Base-by-base conservation (phyloP, 2,113 vertebrate species). In the Rynchops niger region DNA sequence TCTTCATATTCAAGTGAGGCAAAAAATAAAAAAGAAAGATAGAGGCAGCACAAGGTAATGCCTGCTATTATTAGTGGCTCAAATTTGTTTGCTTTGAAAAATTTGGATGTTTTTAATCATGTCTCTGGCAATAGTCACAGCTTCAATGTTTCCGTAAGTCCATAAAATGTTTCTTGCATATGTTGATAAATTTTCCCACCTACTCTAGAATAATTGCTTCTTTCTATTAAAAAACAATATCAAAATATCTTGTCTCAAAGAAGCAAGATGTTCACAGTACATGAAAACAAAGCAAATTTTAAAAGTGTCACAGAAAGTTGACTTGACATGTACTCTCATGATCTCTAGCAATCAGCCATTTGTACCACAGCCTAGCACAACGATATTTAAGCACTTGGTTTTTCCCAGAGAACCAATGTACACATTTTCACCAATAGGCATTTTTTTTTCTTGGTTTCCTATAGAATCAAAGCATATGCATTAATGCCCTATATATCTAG, bases 1-100 rank as follows among this genome's bases (percentile, higher is more conserved):
- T 97, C 95, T 97, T 94, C 96, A 95, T 90, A 93, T 89, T 97
- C 90, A 95, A 98, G 88, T 66, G 21, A 97, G 86, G 78, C 89
- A 97, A 91, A 97, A 95, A 86, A 90, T 70, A 67, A 86, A 77
- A 80, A 78, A 74, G 36, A 70, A 90, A 92, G 47, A 80, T 53
- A 45, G 29, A 90, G 56, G 49, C 65, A 67, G 45, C 5, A 82
- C 61, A 86, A 95, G 55, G 45, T 53, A 93, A 80, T 77, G 30
- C 22, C 15, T 85, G 67, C 18, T 43, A 29, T 73, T 96, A 94
- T 82, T 79, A 82, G 36, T 59, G 74, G 72, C 30, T 91, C 20
- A 95, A 55, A 90, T 93, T 89, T 1, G 12, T 96, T 88, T 96
- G 23, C 65, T 81, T 83, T 61, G 43, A 89, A 86, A 95, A 72